phyloP scores from a whole-genome alignment of 1,140 invertebrate species.

The Drosophila burlai region DNA sequence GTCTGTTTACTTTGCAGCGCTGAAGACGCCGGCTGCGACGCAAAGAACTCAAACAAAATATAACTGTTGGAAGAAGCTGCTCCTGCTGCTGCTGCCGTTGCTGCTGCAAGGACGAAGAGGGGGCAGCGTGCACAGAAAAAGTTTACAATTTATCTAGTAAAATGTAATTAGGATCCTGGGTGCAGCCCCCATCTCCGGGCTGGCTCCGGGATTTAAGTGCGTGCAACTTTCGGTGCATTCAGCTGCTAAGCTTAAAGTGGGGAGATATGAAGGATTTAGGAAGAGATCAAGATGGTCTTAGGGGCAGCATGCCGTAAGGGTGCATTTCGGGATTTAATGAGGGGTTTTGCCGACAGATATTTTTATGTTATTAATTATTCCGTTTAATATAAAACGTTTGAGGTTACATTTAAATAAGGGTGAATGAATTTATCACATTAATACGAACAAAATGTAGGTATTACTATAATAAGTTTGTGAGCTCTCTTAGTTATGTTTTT shows the following conservation, averaged over 20 bases:
- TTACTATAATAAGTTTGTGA: no score
- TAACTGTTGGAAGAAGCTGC: conserved; percentile 77
- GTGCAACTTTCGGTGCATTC: conserved; percentile 25
- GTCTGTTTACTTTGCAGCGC: conserved; percentile 73
- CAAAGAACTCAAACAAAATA: conserved; percentile 81
- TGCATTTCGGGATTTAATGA: not conserved
- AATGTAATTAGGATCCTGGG: conserved; percentile 84
- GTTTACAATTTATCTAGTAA: conserved; percentile 85
- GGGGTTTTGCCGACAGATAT: not conserved
- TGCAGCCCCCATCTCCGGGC: conserved; percentile 23
- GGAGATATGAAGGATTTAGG: conserved; percentile 8
- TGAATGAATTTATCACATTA: not conserved
- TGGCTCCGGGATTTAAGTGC: conserved; percentile 10
- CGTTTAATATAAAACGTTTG: not conserved
- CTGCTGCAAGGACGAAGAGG: conserved; percentile 3
- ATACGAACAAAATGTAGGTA: not conserved
- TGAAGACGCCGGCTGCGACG: conserved; percentile 65
- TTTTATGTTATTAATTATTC: not conserved
- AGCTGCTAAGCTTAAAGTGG: conserved; percentile 37
- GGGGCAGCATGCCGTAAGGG: not conserved
- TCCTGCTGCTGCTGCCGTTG: conserved; percentile 14
- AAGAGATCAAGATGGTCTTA: not conserved
- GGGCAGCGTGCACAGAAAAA: conserved; percentile 72
- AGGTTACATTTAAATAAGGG: not conserved
- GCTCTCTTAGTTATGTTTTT: not conserved